phyloP scores from a whole-genome alignment of 37 sponge, comb jelly and placozoan species.

The Chondrosia reniformis region DNA sequence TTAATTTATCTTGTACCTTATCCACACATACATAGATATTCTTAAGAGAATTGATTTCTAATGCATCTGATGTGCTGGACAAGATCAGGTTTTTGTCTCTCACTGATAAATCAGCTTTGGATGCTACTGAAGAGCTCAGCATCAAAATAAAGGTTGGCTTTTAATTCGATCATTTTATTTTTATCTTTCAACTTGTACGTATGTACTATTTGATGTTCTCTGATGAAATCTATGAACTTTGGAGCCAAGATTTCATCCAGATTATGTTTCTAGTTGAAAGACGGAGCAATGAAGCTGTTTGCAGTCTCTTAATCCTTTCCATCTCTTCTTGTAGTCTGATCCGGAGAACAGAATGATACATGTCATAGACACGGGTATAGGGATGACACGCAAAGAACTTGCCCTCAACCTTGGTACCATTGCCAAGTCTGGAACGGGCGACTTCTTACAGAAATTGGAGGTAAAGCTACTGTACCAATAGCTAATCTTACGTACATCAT shows the following conservation, averaged over 20 bases:
- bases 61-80: slow-evolving; percentile 97
- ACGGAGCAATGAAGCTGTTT: no score
- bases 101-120: slow-evolving; percentile 82
- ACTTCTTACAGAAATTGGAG: slow-evolving; percentile 90
- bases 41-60: slow-evolving; percentile 95
- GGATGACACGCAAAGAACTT: slow-evolving; percentile 92
- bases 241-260: no score
- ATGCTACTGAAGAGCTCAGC: slow-evolving; percentile 78
- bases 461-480: no score
- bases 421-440: slow-evolving; percentile 97
- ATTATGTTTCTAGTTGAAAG: no score
- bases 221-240: no score
- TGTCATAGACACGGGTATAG: slow-evolving; percentile 97
- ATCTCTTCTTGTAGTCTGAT: slow-evolving; percentile 38
- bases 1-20: no score
- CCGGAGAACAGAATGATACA: slow-evolving; percentile 80
- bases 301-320: not conserved
- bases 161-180: no score
- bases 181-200: no score
- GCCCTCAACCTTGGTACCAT: slow-evolving; percentile 94
- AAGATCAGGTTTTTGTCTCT: slow-evolving; percentile 97
- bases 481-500: no score
- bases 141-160: slow-evolving; percentile 93
- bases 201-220: no score
- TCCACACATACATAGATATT: slow-evolving; percentile 95